These are phyloP conservation scores for Lydus trimaculatus DNA, from an alignment of 2,888 invertebrate genomes.

Conservation along the genomic window DNA sequence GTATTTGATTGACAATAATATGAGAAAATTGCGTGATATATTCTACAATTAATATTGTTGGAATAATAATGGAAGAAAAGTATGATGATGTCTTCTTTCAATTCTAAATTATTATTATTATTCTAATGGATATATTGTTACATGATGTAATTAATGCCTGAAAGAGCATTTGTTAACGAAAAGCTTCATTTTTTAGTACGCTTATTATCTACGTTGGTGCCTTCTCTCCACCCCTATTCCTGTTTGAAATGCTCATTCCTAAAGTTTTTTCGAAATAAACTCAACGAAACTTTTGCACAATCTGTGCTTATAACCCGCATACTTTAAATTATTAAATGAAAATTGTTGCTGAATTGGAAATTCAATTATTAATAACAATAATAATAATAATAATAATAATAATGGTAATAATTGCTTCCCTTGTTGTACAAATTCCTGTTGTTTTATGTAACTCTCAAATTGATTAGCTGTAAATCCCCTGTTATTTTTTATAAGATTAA, in stretches of 20 bases:
- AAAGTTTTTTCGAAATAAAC: not conserved
- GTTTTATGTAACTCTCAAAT: conserved; percentile 10
- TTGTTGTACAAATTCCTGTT: conserved; percentile 28
- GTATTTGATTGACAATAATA: conserved; percentile 50
- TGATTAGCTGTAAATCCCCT: not conserved
- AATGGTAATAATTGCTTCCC: conserved; percentile 23
- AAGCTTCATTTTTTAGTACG: conserved; percentile 29
- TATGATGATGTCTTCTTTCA: not conserved
- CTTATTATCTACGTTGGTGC: conserved; percentile 34
- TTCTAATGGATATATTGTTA: not conserved
- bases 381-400: not conserved
- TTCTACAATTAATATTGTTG: conserved; percentile 22
- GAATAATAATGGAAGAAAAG: not conserved
- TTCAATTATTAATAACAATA: not conserved
- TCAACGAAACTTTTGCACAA: not conserved
- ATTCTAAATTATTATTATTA: conserved; percentile 13
- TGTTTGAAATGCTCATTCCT: not conserved
- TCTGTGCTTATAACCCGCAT: not conserved
- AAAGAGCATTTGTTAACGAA: conserved; percentile 24
- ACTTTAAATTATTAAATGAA: not conserved
- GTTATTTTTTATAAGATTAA: not conserved
- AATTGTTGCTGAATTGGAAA: conserved; percentile 8
- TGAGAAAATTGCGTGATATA: conserved; percentile 51
- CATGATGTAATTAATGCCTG: conserved; percentile 13
- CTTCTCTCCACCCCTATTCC: conserved; percentile 21